A percentile compares a stretch with the other conserved stretches of the same genome.
These are phyloP conservation scores for Oceanites oceanicus DNA, from an alignment of 2,113 vertebrate genomes.

Conservation along the genomic window DNA sequence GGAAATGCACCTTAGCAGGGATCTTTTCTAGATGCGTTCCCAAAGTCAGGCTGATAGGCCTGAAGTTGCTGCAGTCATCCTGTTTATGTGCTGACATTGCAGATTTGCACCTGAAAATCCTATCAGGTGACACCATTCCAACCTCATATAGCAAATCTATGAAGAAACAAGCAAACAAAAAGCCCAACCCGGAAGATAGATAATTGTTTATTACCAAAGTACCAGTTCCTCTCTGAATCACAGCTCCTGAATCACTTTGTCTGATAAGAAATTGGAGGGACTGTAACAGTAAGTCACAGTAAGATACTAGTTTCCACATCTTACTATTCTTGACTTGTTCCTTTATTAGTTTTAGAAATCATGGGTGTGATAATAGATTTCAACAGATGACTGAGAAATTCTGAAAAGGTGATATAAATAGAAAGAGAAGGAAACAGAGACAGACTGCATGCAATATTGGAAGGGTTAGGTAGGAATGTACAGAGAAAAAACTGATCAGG, in stretches of 20 bases:
- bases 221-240: background rate
- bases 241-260: background rate
- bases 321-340: background rate
- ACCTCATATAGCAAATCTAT: background rate
- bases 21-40: background rate
- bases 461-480: background rate
- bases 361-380: background rate
- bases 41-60: background rate
- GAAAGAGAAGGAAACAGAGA: background rate
- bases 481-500: background rate
- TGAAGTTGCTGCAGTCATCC: background rate
- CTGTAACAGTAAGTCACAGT: background rate
- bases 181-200: background rate
- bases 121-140: background rate
- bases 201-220: background rate
- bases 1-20: background rate
- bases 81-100: background rate
- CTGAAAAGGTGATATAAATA: background rate
- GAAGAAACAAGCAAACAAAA: background rate
- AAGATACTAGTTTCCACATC: background rate
- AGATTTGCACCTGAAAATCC: background rate
- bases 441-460: background rate
- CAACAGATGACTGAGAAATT: background rate
- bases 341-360: background rate
- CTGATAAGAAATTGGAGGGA: background rate